phyloP scores from a whole-genome alignment of 2,888 invertebrate species.

The Odontomyia ornata region DNA sequence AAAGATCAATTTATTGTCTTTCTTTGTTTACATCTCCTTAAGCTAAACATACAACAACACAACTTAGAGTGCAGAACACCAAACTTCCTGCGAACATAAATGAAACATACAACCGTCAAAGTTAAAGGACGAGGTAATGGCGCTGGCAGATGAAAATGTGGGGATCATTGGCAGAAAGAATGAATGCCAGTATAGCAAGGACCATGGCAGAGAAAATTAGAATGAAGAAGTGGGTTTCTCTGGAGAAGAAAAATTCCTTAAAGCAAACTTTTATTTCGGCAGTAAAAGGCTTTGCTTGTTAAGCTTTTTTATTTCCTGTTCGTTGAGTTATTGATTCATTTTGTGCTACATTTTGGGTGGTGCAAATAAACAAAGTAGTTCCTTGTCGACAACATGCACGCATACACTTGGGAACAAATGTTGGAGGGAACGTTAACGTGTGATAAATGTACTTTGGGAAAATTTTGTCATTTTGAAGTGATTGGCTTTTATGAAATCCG shows the following conservation, averaged over 20 bases:
- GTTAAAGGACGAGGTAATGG: neutral
- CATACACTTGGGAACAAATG: neutral
- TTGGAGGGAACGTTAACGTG: neutral
- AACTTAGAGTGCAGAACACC: no score
- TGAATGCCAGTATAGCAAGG: no score
- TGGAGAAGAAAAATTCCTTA: neutral
- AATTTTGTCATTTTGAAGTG: neutral
- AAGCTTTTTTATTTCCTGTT: conserved; percentile 14
- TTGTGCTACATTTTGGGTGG: neutral
- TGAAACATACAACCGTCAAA: neutral
- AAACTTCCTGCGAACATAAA: neutral
- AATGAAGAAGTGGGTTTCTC: neutral
- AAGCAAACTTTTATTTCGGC: conserved; percentile 27
- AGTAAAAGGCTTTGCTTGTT: conserved; percentile 20
- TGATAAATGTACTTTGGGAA: neutral
- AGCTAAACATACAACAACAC: conserved; percentile 1
- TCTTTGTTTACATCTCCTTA: conserved; percentile 21
- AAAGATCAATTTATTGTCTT: conserved; percentile 29
- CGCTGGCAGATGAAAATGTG: neutral
- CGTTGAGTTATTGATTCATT: conserved; percentile 17
- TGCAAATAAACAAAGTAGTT: conserved; percentile 4
- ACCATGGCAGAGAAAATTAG: neutral
- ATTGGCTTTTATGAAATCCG: neutral
- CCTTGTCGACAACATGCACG: neutral
- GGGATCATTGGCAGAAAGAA: no score